These are phyloP conservation scores for Paracentrotus lividus DNA, from an alignment of 53 echinoderm and acorn worm species.

Conservation along the genomic window DNA sequence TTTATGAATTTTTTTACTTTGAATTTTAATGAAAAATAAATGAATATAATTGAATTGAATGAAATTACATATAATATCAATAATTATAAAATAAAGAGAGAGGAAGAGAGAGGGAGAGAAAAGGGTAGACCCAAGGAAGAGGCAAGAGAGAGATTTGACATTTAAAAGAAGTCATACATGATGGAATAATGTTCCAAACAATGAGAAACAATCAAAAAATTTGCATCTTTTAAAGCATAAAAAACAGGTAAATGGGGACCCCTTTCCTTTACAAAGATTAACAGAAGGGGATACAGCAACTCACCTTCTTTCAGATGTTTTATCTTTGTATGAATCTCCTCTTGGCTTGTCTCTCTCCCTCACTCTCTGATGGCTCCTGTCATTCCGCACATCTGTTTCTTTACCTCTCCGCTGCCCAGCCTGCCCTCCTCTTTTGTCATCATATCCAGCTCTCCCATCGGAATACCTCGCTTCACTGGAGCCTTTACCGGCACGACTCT, in stretches of 20 bases:
- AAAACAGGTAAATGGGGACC: neutral
- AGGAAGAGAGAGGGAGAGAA: neutral
- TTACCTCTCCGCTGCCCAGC: neutral
- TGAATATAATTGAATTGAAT: too few species aligned
- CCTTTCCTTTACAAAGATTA: neutral
- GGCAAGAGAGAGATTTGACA: neutral
- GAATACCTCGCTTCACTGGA: slow-evolving; percentile 41
- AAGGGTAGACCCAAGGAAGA: neutral
- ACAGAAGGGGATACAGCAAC: neutral
- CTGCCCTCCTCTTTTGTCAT: slow-evolving; percentile 31
- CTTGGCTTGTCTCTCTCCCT: slow-evolving; percentile 42
- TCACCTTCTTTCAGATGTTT: slow-evolving; percentile 53
- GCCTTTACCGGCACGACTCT: neutral
- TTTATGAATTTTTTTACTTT: too few species aligned
- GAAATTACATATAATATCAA: too few species aligned
- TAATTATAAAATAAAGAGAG: too few species aligned
- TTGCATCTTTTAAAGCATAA: neutral
- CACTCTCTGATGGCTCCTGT: neutral
- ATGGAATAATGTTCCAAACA: neutral
- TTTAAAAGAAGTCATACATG: neutral
- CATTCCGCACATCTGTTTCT: slow-evolving; percentile 23
- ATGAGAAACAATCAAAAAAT: neutral
- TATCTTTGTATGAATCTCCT: slow-evolving; percentile 18
- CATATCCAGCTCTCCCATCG: slow-evolving; percentile 34
- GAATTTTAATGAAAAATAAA: neutral